A percentile compares a stretch with the other conserved stretches of the same genome.
phyloP scores from a whole-genome alignment of 1,140 invertebrate genomes.

The Neuroterus valhalla region DNA sequence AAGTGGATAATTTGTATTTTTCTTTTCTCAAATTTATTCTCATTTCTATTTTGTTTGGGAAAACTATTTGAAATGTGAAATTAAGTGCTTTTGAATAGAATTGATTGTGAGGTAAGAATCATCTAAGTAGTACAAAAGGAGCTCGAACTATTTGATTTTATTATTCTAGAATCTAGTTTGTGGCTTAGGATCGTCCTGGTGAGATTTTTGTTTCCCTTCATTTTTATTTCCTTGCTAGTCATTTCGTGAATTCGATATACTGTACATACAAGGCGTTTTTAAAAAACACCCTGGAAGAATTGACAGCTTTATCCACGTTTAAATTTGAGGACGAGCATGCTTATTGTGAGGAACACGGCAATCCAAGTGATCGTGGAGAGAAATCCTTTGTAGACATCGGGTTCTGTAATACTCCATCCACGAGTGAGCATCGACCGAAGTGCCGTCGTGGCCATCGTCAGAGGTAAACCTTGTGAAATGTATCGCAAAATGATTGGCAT shows the following conservation, averaged over 20 bases:
- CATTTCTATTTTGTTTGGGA: not conserved
- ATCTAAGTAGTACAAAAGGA: too few relatives aligned
- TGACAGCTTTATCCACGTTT: conserved; percentile 79
- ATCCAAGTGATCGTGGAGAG: conserved; percentile 93
- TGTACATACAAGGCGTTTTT: conserved; percentile 49
- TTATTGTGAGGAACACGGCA: conserved; percentile 87
- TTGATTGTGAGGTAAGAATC: too few relatives aligned
- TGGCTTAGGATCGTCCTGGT: conserved; percentile 38
- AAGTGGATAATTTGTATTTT: not conserved
- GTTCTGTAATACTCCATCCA: conserved; percentile 89
- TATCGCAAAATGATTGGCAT: conserved; percentile 91
- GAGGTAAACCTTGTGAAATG: conserved; percentile 88
- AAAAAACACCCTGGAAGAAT: not conserved
- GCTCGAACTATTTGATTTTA: too few relatives aligned
- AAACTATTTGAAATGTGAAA: too few relatives aligned
- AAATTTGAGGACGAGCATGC: conserved; percentile 85
- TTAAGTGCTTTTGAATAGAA: too few relatives aligned
- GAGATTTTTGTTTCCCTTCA: conserved; percentile 33
- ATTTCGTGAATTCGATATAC: conserved; percentile 41
- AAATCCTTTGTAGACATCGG: conserved; percentile 92
- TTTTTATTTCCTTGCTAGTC: conserved; percentile 33
- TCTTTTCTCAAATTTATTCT: not conserved
- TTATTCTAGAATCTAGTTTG: conserved; percentile 37
- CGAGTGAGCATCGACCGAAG: conserved; percentile 91
- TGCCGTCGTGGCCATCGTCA: conserved; percentile 93